Conservation (phyloP, 2,888 invertebrate species). For the Strigamia crassipes region DNA sequence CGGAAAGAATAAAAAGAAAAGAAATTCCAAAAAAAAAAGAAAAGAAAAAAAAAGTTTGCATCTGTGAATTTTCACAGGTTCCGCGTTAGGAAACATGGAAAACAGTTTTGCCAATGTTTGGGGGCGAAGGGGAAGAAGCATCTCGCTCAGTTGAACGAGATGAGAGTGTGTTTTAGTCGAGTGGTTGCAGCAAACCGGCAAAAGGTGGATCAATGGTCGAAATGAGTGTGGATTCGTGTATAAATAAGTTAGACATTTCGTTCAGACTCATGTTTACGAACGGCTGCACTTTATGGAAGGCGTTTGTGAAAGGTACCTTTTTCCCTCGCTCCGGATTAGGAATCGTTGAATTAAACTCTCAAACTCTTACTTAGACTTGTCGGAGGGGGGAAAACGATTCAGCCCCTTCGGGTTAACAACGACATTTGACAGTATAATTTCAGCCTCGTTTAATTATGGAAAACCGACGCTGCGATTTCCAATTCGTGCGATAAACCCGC, state of each 20-base stretch:
- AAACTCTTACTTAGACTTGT: neutral
- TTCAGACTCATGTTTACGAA: constrained; percentile 39
- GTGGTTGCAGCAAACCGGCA: constrained; percentile 37
- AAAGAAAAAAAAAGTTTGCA: neutral
- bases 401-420: neutral
- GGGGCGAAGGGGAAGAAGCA: neutral
- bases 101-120: constrained; percentile 17
- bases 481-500: too few species aligned
- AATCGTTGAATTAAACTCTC: constrained; percentile 3
- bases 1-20: neutral
- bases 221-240: constrained; percentile 42
- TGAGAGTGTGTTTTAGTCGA: constrained; percentile 34
- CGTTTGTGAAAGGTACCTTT: neutral
- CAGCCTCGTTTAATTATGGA: neutral
- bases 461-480: neutral
- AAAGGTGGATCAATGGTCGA: constrained; percentile 42
- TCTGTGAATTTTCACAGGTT: constrained; percentile 40
- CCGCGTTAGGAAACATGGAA: constrained; percentile 13
- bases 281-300: constrained; percentile 16
- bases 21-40: neutral
- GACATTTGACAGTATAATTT: neutral
- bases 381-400: neutral
- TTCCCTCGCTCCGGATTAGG: neutral
- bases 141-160: constrained; percentile 35
- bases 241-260: constrained; percentile 38